Conservation (phyloP, 2,888 invertebrate genomes). For the Drosophila villosipedis region DNA sequence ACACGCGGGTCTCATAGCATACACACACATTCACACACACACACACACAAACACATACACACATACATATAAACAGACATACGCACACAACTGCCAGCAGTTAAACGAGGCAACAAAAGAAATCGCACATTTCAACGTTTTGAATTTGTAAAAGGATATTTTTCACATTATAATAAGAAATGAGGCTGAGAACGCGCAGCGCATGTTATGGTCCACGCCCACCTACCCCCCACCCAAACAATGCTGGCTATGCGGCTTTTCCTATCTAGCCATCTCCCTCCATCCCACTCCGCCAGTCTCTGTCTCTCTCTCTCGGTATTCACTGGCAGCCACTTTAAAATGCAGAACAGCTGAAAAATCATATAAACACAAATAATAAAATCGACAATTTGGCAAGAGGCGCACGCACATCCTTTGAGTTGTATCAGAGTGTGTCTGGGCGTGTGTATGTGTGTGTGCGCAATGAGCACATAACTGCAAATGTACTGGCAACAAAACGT, state of each 20-base stretch:
- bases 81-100: slow-evolving; percentile 33
- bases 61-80: slow-evolving; percentile 1
- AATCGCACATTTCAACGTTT: slow-evolving; percentile 76
- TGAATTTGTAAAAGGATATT: slow-evolving; percentile 80
- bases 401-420: slow-evolving; percentile 65
- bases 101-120: slow-evolving; percentile 72
- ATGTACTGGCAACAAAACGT: slow-evolving; percentile 79
- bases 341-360: slow-evolving; percentile 82
- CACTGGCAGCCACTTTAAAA: slow-evolving; percentile 71
- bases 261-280: background rate
- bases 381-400: slow-evolving; percentile 82
- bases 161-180: slow-evolving; percentile 82
- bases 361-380: slow-evolving; percentile 84
- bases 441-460: slow-evolving; percentile 30
- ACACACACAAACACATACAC: slow-evolving; percentile 7
- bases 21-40: slow-evolving; percentile 8
- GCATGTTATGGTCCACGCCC: slow-evolving; percentile 62
- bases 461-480: slow-evolving; percentile 79
- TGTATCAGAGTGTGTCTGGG: slow-evolving; percentile 8
- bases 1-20: slow-evolving; percentile 54
- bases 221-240: background rate
- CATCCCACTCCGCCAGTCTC: background rate
- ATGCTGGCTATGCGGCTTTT: slow-evolving; percentile 18
- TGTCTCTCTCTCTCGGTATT: background rate
- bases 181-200: slow-evolving; percentile 75